Percentiles rank a stretch among this genome's conserved stretches.
These are phyloP conservation scores for Pelvicachromis taeniatus DNA, from an alignment of 2,113 vertebrate genomes.

Conservation along the genomic window DNA sequence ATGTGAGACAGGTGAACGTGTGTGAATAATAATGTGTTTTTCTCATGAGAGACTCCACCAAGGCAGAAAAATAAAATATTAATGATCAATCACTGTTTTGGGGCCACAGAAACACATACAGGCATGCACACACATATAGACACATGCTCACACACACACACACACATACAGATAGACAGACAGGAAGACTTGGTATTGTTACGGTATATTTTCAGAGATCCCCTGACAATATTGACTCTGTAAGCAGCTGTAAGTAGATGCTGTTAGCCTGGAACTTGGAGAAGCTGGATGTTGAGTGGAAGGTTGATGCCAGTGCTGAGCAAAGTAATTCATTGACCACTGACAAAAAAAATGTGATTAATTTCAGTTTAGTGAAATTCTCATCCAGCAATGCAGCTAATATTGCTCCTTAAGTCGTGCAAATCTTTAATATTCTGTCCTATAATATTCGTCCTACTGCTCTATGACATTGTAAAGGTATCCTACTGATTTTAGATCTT, in stretches of 20 bases:
- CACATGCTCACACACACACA: background rate
- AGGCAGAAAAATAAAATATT: conserved; percentile 58
- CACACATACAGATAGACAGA: background rate
- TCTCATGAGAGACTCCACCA: conserved; percentile 37
- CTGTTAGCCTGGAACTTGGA: background rate
- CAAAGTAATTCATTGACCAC: background rate
- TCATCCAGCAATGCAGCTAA: background rate
- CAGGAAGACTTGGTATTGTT: background rate
- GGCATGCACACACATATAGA: background rate
- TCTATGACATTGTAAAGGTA: background rate
- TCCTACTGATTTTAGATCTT: background rate
- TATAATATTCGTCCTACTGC: background rate
- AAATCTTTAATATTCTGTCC: background rate
- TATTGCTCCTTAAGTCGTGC: background rate
- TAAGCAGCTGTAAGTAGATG: conserved; percentile 4
- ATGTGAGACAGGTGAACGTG: conserved; percentile 4
- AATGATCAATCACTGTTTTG: conserved; percentile 59
- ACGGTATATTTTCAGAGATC: background rate
- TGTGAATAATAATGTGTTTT: conserved; percentile 57
- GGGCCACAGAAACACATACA: conserved; percentile 13
- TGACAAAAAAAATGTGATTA: background rate
- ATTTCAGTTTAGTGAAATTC: background rate
- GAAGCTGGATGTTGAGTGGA: background rate
- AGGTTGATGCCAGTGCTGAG: background rate
- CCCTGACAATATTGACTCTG: conserved; percentile 1